Conservation (phyloP, 2,888 invertebrate species). For the Endomychus coccineus region DNA sequence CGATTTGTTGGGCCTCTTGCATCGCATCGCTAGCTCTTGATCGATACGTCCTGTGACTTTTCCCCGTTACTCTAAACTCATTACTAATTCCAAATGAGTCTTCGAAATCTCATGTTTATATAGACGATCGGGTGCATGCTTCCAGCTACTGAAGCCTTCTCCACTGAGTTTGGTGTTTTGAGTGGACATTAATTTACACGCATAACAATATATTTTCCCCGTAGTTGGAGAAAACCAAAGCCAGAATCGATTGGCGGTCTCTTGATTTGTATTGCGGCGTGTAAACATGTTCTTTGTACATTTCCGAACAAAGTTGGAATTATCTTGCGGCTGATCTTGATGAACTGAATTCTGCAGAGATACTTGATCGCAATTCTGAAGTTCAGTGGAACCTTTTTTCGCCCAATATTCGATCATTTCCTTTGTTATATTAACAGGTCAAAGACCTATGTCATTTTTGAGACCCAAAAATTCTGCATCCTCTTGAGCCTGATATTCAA, state of each 20-base stretch:
- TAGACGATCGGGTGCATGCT: too few species aligned
- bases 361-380: slow-evolving; percentile 9
- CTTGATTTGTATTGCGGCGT: slow-evolving; percentile 10
- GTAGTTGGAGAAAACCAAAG: slow-evolving; percentile 20
- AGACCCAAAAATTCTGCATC: slow-evolving; percentile 4
- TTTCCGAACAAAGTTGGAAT: slow-evolving; percentile 8
- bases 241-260: slow-evolving; percentile 18
- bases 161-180: too few species aligned
- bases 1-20: slow-evolving; percentile 2
- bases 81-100: too few species aligned
- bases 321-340: slow-evolving; percentile 7
- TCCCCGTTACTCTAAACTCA: too few species aligned
- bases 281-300: slow-evolving; percentile 5
- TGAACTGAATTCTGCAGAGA: slow-evolving; percentile 10
- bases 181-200: slow-evolving; percentile 17
- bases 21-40: slow-evolving; percentile 1
- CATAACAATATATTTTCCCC: slow-evolving; percentile 15
- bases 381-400: slow-evolving; percentile 7
- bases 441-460: slow-evolving; percentile 8
- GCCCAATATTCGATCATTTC: slow-evolving; percentile 9
- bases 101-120: too few species aligned
- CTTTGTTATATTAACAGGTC: slow-evolving; percentile 5
- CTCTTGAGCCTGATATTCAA: slow-evolving; percentile 3
- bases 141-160: too few species aligned
- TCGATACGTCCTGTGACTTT: too few species aligned